Conservation (phyloP, 2,888 invertebrate genomes). For the Chaetogeoica ovagalla region DNA sequence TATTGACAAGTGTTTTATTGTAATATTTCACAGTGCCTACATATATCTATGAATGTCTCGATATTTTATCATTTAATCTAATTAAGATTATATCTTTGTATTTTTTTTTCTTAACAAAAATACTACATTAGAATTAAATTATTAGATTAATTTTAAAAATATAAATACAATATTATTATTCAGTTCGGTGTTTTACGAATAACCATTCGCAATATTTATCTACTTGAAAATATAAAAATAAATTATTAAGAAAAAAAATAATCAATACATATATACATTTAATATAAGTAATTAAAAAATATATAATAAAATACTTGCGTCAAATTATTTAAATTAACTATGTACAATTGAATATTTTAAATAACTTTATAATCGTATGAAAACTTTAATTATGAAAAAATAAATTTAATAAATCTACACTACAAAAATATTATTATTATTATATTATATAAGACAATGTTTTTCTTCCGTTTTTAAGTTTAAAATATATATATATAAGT, state of each 20-base stretch:
- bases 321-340: conserved; percentile 12
- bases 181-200: neutral
- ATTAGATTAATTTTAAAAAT: too few species aligned
- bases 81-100: too few species aligned
- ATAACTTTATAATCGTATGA: conserved; percentile 33
- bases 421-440: conserved; percentile 21
- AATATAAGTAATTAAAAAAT: conserved; percentile 19
- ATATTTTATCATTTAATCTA: too few species aligned
- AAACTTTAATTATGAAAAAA: conserved; percentile 47
- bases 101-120: too few species aligned
- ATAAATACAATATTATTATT: neutral
- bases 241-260: conserved; percentile 5
- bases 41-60: too few species aligned
- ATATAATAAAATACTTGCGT: conserved; percentile 30
- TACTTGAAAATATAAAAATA: neutral
- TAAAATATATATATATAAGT: conserved; percentile 8
- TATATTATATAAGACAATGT: conserved; percentile 14
- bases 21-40: too few species aligned
- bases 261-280: conserved; percentile 16
- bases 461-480: neutral
- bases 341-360: conserved; percentile 35
- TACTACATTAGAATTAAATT: too few species aligned
- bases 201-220: neutral
- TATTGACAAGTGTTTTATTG: too few species aligned
- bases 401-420: conserved; percentile 44